Evolutionary conservation across 2,797 vertebrate species (phyloP).

Genomic region (Tarsius wallacei): DNA sequence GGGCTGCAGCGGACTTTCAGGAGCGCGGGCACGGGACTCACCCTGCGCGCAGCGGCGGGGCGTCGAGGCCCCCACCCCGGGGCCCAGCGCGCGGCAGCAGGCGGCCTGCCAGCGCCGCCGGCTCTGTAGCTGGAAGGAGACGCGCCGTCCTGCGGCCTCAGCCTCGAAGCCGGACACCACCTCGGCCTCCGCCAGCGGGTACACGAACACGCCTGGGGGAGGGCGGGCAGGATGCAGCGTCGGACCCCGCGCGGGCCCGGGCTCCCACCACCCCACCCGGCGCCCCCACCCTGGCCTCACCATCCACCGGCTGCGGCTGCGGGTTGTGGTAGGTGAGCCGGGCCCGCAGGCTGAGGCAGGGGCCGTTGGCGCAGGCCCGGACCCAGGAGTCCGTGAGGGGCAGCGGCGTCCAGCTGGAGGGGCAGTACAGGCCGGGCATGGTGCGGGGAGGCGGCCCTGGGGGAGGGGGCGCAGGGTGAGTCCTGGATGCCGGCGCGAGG

Average conservation of each 20-base stretch:
- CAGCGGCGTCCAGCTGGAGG: constrained; percentile 95
- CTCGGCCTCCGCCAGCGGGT: constrained; percentile 96
- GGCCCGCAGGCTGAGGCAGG: constrained; percentile 95
- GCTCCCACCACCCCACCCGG: not conserved
- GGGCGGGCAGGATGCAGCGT: not conserved
- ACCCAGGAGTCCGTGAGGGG: constrained; percentile 96
- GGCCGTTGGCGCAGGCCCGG: constrained; percentile 96
- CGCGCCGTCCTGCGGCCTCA: constrained; percentile 91
- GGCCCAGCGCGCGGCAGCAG: constrained; percentile 93
- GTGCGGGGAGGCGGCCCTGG: constrained; percentile 49
- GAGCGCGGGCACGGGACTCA: constrained; percentile 56
- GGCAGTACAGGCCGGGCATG: constrained; percentile 97
- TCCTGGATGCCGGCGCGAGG: not conserved
- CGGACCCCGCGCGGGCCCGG: not conserved
- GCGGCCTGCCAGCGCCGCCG: constrained; percentile 93
- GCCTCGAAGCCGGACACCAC: constrained; percentile 97
- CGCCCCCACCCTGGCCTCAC: constrained; percentile 88
- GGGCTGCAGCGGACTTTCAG: not conserved
- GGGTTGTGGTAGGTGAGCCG: constrained; percentile 96
- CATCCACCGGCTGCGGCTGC: constrained; percentile 94
- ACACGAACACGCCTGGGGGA: constrained; percentile 96
- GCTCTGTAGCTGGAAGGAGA: constrained; percentile 95
- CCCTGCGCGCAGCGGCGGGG: constrained; percentile 91
- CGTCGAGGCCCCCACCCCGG: constrained; percentile 83
- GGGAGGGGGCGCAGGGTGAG: not conserved